These are phyloP conservation scores for Botia almorhae DNA, from an alignment of 2,797 vertebrate species.

Conservation along the genomic window DNA sequence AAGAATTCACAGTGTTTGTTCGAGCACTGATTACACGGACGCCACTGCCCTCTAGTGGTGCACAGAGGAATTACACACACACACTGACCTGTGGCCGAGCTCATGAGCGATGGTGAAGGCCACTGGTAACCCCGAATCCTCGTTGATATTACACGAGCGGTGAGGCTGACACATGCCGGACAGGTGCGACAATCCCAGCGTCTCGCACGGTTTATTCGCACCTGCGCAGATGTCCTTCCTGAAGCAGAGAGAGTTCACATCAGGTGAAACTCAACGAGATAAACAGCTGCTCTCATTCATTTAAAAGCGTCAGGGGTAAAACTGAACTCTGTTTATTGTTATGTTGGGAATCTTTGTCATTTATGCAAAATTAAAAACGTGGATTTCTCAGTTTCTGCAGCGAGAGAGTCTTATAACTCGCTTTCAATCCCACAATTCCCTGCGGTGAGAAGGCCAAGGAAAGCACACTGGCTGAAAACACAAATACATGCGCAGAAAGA, in stretches of 20 bases:
- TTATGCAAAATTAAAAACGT: background rate
- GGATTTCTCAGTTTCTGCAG: too few relatives aligned
- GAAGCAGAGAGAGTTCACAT: conserved; percentile 36
- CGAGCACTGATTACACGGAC: too few relatives aligned
- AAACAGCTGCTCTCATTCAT: background rate
- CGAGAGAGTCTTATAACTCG: too few relatives aligned
- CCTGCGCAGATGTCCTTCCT: conserved; percentile 97
- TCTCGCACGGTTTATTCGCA: conserved; percentile 93
- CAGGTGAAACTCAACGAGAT: conserved; percentile 32
- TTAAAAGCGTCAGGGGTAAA: conserved; percentile 21
- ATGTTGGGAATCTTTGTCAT: conserved; percentile 7
- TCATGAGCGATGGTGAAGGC: conserved; percentile 97
- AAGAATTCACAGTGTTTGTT: too few relatives aligned
- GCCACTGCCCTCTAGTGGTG: background rate
- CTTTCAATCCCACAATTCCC: too few relatives aligned
- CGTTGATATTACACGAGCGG: conserved; percentile 97
- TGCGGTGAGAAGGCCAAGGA: too few relatives aligned
- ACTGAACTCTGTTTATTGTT: conserved; percentile 5
- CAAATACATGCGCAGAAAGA: too few relatives aligned
- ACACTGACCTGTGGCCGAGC: conserved; percentile 91
- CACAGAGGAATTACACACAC: background rate
- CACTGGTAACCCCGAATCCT: conserved; percentile 94
- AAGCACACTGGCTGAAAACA: too few relatives aligned
- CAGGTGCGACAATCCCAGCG: conserved; percentile 93
- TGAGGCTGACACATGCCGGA: conserved; percentile 97